Base-by-base conservation (phyloP, 1,140 invertebrate species). In the Oryctes rhinoceros region DNA sequence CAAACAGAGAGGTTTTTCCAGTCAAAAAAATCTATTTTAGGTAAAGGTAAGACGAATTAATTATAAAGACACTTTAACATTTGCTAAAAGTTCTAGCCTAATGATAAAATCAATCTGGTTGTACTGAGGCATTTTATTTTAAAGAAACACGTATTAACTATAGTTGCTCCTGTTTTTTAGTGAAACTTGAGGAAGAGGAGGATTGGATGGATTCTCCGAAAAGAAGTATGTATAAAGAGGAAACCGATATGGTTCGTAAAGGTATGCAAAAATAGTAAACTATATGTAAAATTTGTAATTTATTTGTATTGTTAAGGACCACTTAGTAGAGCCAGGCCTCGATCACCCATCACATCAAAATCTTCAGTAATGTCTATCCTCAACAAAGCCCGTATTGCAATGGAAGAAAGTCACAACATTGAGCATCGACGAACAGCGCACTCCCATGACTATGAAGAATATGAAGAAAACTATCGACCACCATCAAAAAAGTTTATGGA, bases 21-120 rank as follows among this genome's bases (percentile, higher is more conserved):
- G 96, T 81, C 87, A 94, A 80, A 94, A 95, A 85, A 94, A 96
- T 85, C 95, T 96, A 86, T 93, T 96, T 91, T 91, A 94, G 89
- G 94, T 95, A 87, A 94, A 96, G 94, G 93, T 94, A 87, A 92
- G 15, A n/a, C n/a, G 15, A 18, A n/a, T 18, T n/a, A 59, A 59
- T 7, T 18, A n/a, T 59, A 59, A 30, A 30, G 24, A 30, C 24
- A 30, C 24, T 2, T 30, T 30, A 30, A 30, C 24, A 30, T 30
- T 30, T 30, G 24, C 24, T 30, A 30, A 30, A 30, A 44, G 5
- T 5, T 44, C 9, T 44, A 44, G 39, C 1, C 39, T 44, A 10
- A 10, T 3, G 5, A 44, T 1, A 44, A 44, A 44, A 44, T 44
- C 5, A 44, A 44, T 44, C 9, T 44, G 39, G 9, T 44, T 44